phyloP scores from a whole-genome alignment of 2,888 invertebrate genomes.

The Chymomyza procnemis region DNA sequence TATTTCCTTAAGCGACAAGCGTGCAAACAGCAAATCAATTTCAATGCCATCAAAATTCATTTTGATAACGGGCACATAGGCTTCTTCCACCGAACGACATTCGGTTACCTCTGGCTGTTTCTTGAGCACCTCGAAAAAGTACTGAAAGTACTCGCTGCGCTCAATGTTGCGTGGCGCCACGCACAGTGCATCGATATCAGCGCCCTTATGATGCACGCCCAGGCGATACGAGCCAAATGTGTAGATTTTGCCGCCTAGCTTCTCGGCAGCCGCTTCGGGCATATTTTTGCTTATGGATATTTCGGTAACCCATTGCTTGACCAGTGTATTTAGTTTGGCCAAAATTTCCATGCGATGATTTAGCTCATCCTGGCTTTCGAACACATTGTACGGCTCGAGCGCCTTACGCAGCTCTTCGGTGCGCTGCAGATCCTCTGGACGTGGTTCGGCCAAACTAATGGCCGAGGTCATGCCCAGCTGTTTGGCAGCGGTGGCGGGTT shows the following conservation, averaged over 20 bases:
- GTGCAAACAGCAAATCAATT: constrained; percentile 98
- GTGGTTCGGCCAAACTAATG: constrained; percentile 91
- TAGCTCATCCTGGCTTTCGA: constrained; percentile 93
- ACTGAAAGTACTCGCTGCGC: constrained; percentile 95
- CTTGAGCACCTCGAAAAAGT: constrained; percentile 94
- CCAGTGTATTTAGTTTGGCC: constrained; percentile 91
- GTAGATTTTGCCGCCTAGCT: constrained; percentile 97
- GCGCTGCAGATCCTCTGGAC: constrained; percentile 84
- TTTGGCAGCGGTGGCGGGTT: constrained; percentile 61
- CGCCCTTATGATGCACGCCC: constrained; percentile 97
- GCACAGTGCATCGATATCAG: constrained; percentile 99
- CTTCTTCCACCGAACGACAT: constrained; percentile 95
- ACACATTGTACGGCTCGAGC: constrained; percentile 91
- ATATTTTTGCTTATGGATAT: constrained; percentile 93
- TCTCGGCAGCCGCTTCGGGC: constrained; percentile 92
- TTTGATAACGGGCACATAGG: constrained; percentile 99
- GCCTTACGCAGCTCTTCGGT: constrained; percentile 86
- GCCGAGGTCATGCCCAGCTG: constrained; percentile 94
- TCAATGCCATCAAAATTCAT: constrained; percentile 99
- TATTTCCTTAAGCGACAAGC: constrained; percentile 95
- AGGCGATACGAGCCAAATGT: constrained; percentile 99
- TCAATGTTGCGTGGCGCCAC: constrained; percentile 98
- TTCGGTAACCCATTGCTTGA: constrained; percentile 95
- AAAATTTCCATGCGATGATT: constrained; percentile 92
- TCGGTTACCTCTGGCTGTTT: constrained; percentile 91